Evolutionary conservation across 1,140 invertebrate species (phyloP).

Genomic region (Aphelinus certus): DNA sequence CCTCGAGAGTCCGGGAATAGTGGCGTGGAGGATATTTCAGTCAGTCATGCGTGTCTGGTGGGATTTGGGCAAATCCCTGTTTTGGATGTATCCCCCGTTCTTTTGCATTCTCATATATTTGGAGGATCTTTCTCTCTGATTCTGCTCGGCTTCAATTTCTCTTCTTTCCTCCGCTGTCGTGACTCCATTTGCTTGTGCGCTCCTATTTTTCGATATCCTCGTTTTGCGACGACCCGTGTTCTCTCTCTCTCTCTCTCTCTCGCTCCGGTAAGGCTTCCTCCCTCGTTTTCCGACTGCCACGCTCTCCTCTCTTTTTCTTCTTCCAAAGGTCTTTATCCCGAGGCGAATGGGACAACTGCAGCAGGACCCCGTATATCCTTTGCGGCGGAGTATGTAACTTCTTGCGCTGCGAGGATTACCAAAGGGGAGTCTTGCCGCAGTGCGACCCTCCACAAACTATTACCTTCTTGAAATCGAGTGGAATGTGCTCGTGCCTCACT

Average conservation of each 20-base stretch:
- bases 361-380: conserved; percentile 32
- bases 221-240: conserved; percentile 8
- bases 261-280: neutral
- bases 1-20: conserved; percentile 53
- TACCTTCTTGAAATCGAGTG: conserved; percentile 31
- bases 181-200: conserved; percentile 30
- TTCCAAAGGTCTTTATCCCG: conserved; percentile 28
- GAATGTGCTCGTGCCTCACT: neutral
- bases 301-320: conserved; percentile 22
- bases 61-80: conserved; percentile 60
- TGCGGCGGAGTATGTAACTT: conserved; percentile 18
- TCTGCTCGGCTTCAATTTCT: conserved; percentile 33
- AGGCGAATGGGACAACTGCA: neutral
- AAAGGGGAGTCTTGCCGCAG: conserved; percentile 47
- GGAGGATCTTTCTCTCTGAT: conserved; percentile 2
- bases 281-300: conserved; percentile 8
- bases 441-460: conserved; percentile 48
- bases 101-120: conserved; percentile 34
- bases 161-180: conserved; percentile 17
- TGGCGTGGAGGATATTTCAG: conserved; percentile 59
- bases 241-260: conserved; percentile 11
- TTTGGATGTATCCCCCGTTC: conserved; percentile 56
- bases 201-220: conserved; percentile 37
- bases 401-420: conserved; percentile 26
- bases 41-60: conserved; percentile 55